phyloP scores from a whole-genome alignment of 2,888 invertebrate genomes.

The Apamea monoglypha region DNA sequence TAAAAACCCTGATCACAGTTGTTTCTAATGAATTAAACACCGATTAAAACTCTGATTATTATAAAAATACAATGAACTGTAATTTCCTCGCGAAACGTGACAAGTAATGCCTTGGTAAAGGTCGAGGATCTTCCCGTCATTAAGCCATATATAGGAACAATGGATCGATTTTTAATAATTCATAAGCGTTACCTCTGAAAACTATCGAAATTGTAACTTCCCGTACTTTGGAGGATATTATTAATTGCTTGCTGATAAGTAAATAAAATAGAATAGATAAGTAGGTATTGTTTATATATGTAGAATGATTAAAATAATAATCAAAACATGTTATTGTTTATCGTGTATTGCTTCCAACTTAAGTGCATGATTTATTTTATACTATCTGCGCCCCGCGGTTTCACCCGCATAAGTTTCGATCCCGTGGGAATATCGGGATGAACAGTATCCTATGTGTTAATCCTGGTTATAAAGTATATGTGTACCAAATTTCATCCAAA shows the following conservation, averaged over 20 bases:
- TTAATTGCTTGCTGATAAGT: background rate
- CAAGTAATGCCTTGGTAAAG: constrained; percentile 44
- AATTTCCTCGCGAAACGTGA: constrained; percentile 32
- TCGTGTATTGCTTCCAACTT: background rate
- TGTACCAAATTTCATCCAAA: too few species aligned
- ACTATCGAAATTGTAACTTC: constrained; percentile 31
- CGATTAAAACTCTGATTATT: constrained; percentile 31
- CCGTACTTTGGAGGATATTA: constrained; percentile 12
- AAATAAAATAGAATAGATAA: background rate
- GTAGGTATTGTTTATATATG: constrained; percentile 2
- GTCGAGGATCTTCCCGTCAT: constrained; percentile 53
- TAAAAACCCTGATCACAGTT: background rate
- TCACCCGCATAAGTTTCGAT: too few species aligned
- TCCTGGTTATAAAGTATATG: too few species aligned
- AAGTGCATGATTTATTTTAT: background rate
- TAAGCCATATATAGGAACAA: constrained; percentile 42
- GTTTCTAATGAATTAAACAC: constrained; percentile 34
- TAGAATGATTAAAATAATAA: background rate
- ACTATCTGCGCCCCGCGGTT: too few species aligned
- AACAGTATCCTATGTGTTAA: too few species aligned
- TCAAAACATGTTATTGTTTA: constrained; percentile 12
- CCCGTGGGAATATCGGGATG: too few species aligned
- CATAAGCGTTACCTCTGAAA: constrained; percentile 39
- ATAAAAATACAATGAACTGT: constrained; percentile 36
- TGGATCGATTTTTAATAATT: constrained; percentile 54